Conservation (phyloP, 2,888 invertebrate genomes). For the Elysia crispata region DNA sequence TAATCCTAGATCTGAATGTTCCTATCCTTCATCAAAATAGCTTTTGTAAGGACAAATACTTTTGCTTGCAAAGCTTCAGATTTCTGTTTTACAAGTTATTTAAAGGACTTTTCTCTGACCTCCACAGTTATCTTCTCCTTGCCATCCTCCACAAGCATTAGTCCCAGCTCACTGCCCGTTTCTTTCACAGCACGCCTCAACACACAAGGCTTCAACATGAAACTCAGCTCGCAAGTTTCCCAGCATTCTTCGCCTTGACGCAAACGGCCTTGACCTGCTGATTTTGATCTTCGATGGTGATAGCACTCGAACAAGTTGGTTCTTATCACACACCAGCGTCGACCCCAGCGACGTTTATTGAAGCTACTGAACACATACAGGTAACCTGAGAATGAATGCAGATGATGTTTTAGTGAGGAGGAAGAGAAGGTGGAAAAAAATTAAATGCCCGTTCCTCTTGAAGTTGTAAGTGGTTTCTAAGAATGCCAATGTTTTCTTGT, state of each 20-base stretch:
- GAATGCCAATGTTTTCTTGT: too few relatives aligned
- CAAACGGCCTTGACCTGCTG: too few relatives aligned
- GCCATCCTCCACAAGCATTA: constrained; percentile 65
- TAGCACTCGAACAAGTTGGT: constrained; percentile 70
- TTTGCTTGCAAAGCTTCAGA: too few relatives aligned
- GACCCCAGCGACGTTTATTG: constrained; percentile 69
- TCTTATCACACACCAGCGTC: constrained; percentile 67
- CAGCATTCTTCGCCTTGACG: too few relatives aligned
- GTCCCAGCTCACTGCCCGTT: constrained; percentile 67
- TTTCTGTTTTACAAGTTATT: too few relatives aligned
- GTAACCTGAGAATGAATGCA: constrained; percentile 57
- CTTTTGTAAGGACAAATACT: too few relatives aligned
- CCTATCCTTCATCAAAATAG: too few relatives aligned
- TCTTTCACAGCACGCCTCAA: constrained; percentile 64
- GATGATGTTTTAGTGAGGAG: not conserved
- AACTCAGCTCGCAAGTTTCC: constrained; percentile 63
- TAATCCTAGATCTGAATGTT: too few relatives aligned
- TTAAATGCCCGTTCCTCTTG: too few relatives aligned
- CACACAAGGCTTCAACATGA: constrained; percentile 62
- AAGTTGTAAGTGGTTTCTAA: too few relatives aligned
- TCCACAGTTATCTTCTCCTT: constrained; percentile 68
- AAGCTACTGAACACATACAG: constrained; percentile 69
- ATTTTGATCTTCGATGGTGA: constrained; percentile 55
- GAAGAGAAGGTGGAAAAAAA: not conserved
- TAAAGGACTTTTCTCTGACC: constrained; percentile 55